Conservation (phyloP, 2,797 vertebrate genomes). For the Pangasius mekongensis region DNA sequence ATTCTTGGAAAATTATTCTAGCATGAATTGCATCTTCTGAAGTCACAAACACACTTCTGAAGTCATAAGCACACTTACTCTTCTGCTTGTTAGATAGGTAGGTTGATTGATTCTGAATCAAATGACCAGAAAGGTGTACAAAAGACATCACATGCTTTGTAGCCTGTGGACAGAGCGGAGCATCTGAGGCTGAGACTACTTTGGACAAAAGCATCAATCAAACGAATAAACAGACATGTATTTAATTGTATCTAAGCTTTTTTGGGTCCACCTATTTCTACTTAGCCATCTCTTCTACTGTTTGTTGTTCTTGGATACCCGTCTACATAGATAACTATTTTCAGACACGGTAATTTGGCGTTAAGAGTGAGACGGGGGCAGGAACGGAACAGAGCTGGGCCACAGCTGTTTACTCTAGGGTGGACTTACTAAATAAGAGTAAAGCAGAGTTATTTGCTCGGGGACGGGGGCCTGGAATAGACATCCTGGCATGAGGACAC, state of each 20-base stretch:
- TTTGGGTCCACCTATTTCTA: conserved; percentile 4
- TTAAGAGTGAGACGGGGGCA: conserved; percentile 43
- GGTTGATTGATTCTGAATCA: background rate
- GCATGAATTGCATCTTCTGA: background rate
- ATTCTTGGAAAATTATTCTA: background rate
- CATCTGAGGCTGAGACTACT: background rate
- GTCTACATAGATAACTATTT: conserved; percentile 53
- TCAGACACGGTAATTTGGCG: conserved; percentile 53
- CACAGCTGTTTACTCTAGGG: conserved; percentile 71
- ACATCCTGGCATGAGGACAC: conserved; percentile 68
- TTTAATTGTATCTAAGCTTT: conserved; percentile 10
- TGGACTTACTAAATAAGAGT: conserved; percentile 74
- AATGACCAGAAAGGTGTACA: background rate
- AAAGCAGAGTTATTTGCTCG: conserved; percentile 65
- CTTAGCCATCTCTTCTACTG: conserved; percentile 29
- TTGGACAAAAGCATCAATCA: background rate
- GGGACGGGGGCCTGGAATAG: conserved; percentile 64
- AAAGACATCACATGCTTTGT: background rate
- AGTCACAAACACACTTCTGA: too few species aligned
- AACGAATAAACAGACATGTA: background rate
- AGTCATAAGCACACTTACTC: too few species aligned
- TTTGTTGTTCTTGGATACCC: conserved; percentile 55
- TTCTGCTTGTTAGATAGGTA: background rate
- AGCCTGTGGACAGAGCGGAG: too few species aligned
- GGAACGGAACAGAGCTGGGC: conserved; percentile 41